A percentile compares a stretch with the other conserved stretches of the same genome.
phyloP scores from a whole-genome alignment of 35 echinoderm and acorn worm species.

The Nesometra sesokonis region DNA sequence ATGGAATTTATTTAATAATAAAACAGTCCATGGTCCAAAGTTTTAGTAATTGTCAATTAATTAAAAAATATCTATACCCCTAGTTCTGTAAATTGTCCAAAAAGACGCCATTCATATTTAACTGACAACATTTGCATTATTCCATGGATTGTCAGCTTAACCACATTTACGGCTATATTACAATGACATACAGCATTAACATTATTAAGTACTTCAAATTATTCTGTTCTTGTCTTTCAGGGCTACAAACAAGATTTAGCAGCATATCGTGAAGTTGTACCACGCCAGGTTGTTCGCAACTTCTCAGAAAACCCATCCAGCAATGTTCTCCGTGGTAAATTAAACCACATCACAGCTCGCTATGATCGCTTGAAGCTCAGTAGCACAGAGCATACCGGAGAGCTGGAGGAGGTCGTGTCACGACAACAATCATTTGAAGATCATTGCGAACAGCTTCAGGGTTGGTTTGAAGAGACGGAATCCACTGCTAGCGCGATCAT shows the following conservation, averaged over 20 bases:
- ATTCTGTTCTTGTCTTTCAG: slow-evolving; percentile 8
- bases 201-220: not conserved
- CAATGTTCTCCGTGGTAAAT: slow-evolving; percentile 55
- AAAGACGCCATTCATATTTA: not conserved
- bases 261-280: slow-evolving; percentile 67
- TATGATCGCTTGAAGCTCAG: slow-evolving; percentile 72
- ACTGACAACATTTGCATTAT: not conserved
- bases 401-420: slow-evolving; percentile 54
- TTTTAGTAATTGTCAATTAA: too few relatives aligned
- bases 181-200: too few relatives aligned
- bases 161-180: too few relatives aligned
- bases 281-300: slow-evolving; percentile 49
- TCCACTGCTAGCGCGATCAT: slow-evolving; percentile 40
- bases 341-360: slow-evolving; percentile 46
- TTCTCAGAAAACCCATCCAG: slow-evolving; percentile 71
- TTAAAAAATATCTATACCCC: too few relatives aligned
- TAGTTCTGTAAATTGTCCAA: not conserved
- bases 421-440: slow-evolving; percentile 69
- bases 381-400: slow-evolving; percentile 46
- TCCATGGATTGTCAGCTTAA: too few relatives aligned
- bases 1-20: too few relatives aligned
- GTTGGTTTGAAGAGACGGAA: slow-evolving; percentile 79
- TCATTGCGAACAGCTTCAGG: slow-evolving; percentile 36
- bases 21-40: too few relatives aligned
- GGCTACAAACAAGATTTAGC: slow-evolving; percentile 80